Evolutionary conservation across 1,140 invertebrate species (phyloP).

Genomic region (Platorchestia sp.): DNA sequence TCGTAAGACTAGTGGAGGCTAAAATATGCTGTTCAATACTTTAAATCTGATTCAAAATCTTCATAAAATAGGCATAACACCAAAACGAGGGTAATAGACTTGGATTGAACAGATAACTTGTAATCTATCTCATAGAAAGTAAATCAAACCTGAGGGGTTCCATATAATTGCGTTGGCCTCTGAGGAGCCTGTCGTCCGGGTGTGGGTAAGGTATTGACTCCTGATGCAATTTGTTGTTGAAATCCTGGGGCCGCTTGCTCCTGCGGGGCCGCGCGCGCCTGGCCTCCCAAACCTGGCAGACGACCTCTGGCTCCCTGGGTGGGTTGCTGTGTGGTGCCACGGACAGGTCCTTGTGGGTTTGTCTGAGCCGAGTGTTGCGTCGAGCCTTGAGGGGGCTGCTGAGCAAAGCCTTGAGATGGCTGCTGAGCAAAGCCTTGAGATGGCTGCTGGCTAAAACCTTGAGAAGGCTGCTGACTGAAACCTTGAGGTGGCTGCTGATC

Average conservation of each 20-base stretch:
- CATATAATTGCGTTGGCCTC: slow-evolving; percentile 7
- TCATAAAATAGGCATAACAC: neutral
- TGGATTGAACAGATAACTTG: neutral
- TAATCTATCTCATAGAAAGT: neutral
- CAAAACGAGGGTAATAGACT: neutral
- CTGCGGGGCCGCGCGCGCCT: neutral
- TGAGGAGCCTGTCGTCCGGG: neutral
- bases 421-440: neutral
- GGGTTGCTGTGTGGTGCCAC: neutral
- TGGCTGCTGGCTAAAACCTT: neutral
- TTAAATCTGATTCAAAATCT: neutral
- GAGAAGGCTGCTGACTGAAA: neutral
- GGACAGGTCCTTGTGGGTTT: neutral
- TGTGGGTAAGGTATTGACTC: neutral
- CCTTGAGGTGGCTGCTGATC: neutral
- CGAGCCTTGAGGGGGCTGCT: neutral
- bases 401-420: neutral
- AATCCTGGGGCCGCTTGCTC: neutral
- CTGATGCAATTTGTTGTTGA: neutral
- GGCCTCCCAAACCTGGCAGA: too few relatives aligned
- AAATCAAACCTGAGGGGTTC: slow-evolving; percentile 13
- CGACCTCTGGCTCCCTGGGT: neutral
- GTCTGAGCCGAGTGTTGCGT: neutral
- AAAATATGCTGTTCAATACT: neutral
- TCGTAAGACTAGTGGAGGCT: neutral